Base-by-base conservation (phyloP, 2,797 vertebrate genomes). In the Ptychobarbus kaznakovi region DNA sequence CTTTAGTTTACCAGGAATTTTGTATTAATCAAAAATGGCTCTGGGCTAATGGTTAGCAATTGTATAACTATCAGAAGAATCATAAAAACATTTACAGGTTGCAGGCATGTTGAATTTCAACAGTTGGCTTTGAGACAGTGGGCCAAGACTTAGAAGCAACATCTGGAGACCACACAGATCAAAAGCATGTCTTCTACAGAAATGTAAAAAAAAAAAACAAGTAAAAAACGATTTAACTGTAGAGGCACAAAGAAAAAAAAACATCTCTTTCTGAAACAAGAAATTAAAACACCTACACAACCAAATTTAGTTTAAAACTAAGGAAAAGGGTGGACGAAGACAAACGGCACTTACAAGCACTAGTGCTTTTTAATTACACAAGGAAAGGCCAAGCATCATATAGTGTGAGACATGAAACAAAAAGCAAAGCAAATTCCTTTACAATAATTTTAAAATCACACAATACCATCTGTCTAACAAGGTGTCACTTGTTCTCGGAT, bases 161-260 rank as follows among this genome's bases (percentile, higher is more conserved):
- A 61, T 77, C 75, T 77, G 75, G 53, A 58, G 53, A 77, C 53
- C 75, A 77, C 75, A 77, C 75, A 77, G 35, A 42, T n/a, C 18
- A 51, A 74, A 74, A 74, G 44, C 2, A 20, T 74, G 25, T 51
- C 49, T 76, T 8, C 28, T 53, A 77, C 6, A 77, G 20, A 74
- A 1, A 42, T 9, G 32, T 32, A 32, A 40, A 42, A 42, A 2
- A 22, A 56, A 13, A 6, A 11, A 3, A 10, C 25, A 44, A 69
- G 3, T 28, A 1, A 35, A 13, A 40, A 51, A 58, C 53, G 15
- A 58, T 11, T 76, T 38, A 11, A 56, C 49, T 58, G 42, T 13
- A 76, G 32, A 35, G 2, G 5, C 1, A 38, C 16, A 68, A 8
- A 20, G 0, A n/a, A 40, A 44, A 15, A 72, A 44, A 44, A 28